Evolutionary conservation across 2,888 invertebrate genomes (phyloP), one percentile per base, ranked within the genome.

Genomic region (Fragum fragum): DNA sequence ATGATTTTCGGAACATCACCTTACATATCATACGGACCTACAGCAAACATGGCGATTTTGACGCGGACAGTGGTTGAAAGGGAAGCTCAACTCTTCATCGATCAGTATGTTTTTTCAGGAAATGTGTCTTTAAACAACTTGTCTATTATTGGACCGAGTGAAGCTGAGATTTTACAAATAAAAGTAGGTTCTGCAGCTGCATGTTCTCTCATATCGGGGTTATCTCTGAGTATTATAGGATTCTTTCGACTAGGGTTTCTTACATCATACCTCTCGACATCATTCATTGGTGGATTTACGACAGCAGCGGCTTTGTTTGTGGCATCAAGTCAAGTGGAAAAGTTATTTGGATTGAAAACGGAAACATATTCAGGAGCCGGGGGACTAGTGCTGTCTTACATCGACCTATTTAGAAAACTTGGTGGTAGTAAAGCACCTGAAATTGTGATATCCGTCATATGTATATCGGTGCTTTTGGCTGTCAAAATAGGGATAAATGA

Each of bases 371-470:
- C 85, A 0, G 89, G 87, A 18, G 77, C 83, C 0, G 89, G 89
- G 0, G 86, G 88, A 55, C 32, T 90, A 1, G 66, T 89, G 21
- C 21, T 96, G 96, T 96, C 96, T 0, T 94, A 96, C 70, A 94
- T 95, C 21, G 96, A 96, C 90, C 94, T 97, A 63, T 94, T 96
- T 83, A 93, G 95, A 76, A 95, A 96, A 86, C 94, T 97, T 81
- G 90, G 94, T 5, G 89, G 95, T n/a, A 94, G 96, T 9, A 97
- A 98, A 93, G 92, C 95, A 86, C 95, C 96, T 0, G 96, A 97
- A 0, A 93, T 97, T 29, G 93, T 96, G 29, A 96, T 97, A 66
- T 97, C 97, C 0, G 86, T 95, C 23, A 95, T 97, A 55, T 95
- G 97, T 1, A 96, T 97, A 66, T 87, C 96, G 26, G 90, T 96